Evolutionary conservation across 1,140 invertebrate genomes (phyloP), one percentile per base, ranked within the genome.

Genomic region (Dysdera silvatica): DNA sequence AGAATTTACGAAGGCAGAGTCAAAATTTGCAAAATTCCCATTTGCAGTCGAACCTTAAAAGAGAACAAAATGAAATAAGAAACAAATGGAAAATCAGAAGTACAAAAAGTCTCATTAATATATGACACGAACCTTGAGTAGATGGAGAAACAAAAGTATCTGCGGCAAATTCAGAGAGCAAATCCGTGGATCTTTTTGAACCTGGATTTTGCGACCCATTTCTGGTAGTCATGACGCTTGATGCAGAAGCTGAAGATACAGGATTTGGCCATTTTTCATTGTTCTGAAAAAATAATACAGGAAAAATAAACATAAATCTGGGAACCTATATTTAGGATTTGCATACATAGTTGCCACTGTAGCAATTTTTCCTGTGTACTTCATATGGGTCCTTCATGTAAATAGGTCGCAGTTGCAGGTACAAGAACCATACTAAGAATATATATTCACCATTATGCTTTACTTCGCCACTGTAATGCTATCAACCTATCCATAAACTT

Each of bases 1-100:
- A 24, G 56, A 43, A 28, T 54, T 56, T 18, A 32, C 67, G 49
- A 69, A 69, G 43, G 65, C 65, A 60, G 26, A 67, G 40, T 74
- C 72, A 61, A 74, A 74, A 56, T 74, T 71, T 0, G 72, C 72
- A 70, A 74, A 74, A 61, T 72, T 73, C 37, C 67, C 67, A 67
- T 70, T 69, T 31, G 68, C 69, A 55, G 66, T 68, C 55, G 70
- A 68, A 53, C 61, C 60, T 60, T 67, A 16, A 18, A 35, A 24
- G 53, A 43, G 29, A 24, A 52, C 54, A 18, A 32, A 51, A 48
- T 45, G 6, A 59, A 40, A 61, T n/a, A 49, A 4, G 4, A 53
- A 6, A 53, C 4, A 8, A 53, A 3, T 7, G 8, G 2, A 28
- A 14, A 6, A 49, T 5, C 24, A 18, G 47, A 29, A 49, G 8